phyloP scores from a whole-genome alignment of 2,797 vertebrate genomes.

The Anguilla obscura region DNA sequence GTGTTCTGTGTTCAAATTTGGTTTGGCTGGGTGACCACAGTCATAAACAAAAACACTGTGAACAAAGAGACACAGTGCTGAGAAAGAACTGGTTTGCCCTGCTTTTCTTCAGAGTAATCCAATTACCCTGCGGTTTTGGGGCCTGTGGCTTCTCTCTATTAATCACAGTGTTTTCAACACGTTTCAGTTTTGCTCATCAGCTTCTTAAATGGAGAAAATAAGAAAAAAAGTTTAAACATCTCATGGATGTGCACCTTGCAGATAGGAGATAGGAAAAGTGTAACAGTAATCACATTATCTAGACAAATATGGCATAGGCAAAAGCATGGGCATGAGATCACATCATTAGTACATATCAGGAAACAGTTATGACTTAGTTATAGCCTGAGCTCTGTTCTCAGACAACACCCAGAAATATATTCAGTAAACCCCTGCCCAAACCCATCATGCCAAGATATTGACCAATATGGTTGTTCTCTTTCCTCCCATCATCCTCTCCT shows the following conservation, averaged over 20 bases:
- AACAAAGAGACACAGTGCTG: too few relatives aligned
- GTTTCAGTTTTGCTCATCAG: neutral
- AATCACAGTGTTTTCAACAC: neutral
- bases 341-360: slow-evolving; percentile 1
- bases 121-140: neutral
- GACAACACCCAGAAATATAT: slow-evolving; percentile 19
- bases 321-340: neutral
- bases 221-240: neutral
- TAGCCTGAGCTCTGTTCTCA: slow-evolving; percentile 1
- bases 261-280: neutral
- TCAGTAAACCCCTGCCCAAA: slow-evolving; percentile 16
- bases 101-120: neutral
- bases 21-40: neutral
- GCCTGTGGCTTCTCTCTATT: slow-evolving; percentile 1
- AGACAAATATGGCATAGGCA: too few relatives aligned
- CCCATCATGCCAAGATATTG: neutral
- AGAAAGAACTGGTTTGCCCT: neutral
- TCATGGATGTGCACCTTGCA: neutral
- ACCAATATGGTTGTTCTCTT: slow-evolving; percentile 18
- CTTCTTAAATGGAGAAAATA: neutral
- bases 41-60: neutral
- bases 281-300: neutral
- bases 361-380: slow-evolving; percentile 18
- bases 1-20: too few relatives aligned
- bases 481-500: neutral